Evolutionary conservation across 2,888 invertebrate genomes (phyloP).

Genomic region (Metalampra italica): DNA sequence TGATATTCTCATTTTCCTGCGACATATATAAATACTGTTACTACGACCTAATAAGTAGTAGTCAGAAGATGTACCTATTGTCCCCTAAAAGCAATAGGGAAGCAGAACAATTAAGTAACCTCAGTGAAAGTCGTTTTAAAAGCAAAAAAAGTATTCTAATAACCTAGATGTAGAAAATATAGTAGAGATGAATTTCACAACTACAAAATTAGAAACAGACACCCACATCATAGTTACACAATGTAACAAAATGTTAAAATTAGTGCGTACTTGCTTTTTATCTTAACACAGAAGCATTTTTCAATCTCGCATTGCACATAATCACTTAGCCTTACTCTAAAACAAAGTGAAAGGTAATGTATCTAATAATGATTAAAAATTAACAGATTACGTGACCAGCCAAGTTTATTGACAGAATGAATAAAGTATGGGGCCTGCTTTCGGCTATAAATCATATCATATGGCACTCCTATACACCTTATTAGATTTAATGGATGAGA

Average conservation of each 20-base stretch:
- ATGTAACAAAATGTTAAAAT: no score
- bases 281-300: not conserved
- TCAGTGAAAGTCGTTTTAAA: no score
- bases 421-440: not conserved
- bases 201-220: not conserved
- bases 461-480: not conserved
- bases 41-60: no score
- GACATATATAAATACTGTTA: no score
- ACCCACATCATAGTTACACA: not conserved
- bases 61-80: no score
- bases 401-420: not conserved
- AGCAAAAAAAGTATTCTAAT: no score
- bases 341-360: conserved; percentile 28
- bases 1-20: no score
- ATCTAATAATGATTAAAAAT: conserved; percentile 7
- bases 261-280: not conserved
- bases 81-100: no score
- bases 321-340: conserved; percentile 4
- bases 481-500: not conserved
- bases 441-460: not conserved
- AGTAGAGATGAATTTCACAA: not conserved
- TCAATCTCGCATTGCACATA: not conserved
- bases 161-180: not conserved
- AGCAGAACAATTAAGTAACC: no score
- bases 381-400: conserved; percentile 12